Percentiles rank a stretch among this genome's conserved stretches.
phyloP scores from a whole-genome alignment of 2,113 vertebrate species.

The Prolemur simus region DNA sequence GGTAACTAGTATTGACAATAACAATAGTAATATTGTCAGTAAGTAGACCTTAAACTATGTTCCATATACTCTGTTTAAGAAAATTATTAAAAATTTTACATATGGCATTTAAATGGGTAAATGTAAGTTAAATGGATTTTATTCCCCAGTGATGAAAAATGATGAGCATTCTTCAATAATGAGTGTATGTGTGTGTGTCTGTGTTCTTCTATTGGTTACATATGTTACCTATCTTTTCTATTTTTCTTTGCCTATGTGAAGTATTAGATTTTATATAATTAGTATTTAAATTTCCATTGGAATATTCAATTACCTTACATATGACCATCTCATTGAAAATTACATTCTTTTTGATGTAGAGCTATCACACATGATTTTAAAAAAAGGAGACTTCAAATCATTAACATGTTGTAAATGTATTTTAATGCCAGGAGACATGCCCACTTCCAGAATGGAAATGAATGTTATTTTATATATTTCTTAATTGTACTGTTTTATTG shows the following conservation, averaged over 20 bases:
- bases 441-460: conserved; percentile 72
- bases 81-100: not conserved
- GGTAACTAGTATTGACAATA: not conserved
- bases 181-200: not conserved
- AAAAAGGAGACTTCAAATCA: conserved; percentile 55
- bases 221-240: not conserved
- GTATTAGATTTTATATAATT: not conserved
- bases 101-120: not conserved
- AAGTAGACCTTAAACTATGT: not conserved
- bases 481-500: conserved; percentile 74
- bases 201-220: not conserved
- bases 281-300: conserved; percentile 44
- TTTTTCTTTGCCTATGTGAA: not conserved
- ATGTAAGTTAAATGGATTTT: not conserved
- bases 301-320: conserved; percentile 11
- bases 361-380: conserved; percentile 66
- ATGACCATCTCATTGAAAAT: conserved; percentile 46
- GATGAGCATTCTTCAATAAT: not conserved
- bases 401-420: conserved; percentile 62
- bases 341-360: conserved; percentile 21
- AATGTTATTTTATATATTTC: conserved; percentile 71
- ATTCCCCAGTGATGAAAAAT: not conserved
- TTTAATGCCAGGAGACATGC: conserved; percentile 68
- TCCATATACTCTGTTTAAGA: not conserved
- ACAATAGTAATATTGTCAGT: not conserved